Conservation (phyloP, 2,113 vertebrate genomes). For the Myiozetetes cayanensis region DNA sequence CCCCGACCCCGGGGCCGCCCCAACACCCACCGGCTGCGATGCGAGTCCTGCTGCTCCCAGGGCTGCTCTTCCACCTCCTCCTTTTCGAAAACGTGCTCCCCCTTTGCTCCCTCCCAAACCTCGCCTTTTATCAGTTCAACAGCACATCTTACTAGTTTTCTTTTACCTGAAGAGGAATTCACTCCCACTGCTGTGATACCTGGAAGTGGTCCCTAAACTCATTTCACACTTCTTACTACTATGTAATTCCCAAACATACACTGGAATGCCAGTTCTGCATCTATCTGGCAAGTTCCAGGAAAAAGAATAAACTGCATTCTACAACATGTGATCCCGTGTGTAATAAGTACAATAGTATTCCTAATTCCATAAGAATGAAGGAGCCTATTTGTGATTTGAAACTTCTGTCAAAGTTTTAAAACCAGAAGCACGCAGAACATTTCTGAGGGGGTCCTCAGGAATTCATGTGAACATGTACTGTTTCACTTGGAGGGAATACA, state of each 20-base stretch:
- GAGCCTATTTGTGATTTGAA: not conserved
- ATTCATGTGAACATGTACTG: fast-evolving
- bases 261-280: fast-evolving
- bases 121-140: fast-evolving
- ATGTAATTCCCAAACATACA: not conserved
- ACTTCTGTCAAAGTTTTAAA: not conserved
- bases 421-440: not conserved
- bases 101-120: not conserved
- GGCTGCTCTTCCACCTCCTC: fast-evolving
- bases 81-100: fast-evolving
- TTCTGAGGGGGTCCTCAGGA: not conserved
- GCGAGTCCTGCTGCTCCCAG: not conserved
- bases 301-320: fast-evolving
- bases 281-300: not conserved
- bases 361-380: not conserved
- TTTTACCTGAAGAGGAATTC: no score
- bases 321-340: fast-evolving
- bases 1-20: not conserved
- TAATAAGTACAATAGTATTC: not conserved
- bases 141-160: fast-evolving
- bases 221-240: no score
- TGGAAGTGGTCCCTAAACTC: not conserved
- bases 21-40: no score
- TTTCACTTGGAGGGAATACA: fast-evolving
- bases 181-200: fast-evolving